Percentiles rank a stretch among this genome's conserved stretches.
Conservation (phyloP, 1,140 invertebrate species). For the Leptoteleia sp. region DNA sequence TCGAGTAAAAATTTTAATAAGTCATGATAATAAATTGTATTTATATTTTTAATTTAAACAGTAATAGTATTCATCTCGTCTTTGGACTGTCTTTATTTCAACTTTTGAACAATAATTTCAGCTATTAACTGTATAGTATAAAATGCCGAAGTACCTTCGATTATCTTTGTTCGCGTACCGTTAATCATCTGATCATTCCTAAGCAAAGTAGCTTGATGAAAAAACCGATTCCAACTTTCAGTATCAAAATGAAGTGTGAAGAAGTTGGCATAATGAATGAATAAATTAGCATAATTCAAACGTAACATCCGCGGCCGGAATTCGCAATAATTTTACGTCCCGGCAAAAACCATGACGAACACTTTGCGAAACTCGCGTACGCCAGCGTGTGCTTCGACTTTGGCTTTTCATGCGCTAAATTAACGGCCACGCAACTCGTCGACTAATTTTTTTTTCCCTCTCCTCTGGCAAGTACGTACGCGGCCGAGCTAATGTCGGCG, state of each 20-base stretch:
- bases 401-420: slow-evolving; percentile 52
- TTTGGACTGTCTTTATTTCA: no score
- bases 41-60: no score
- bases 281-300: slow-evolving; percentile 64
- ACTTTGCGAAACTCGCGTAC: slow-evolving; percentile 44
- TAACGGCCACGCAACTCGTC: slow-evolving; percentile 44
- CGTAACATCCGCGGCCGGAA: slow-evolving; percentile 33
- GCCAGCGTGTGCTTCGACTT: slow-evolving; percentile 41
- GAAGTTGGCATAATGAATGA: slow-evolving; percentile 60
- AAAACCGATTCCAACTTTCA: slow-evolving; percentile 29
- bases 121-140: no score
- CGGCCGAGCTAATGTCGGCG: background rate
- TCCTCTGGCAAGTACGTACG: slow-evolving; percentile 6
- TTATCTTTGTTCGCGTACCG: background rate
- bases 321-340: slow-evolving; percentile 41
- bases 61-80: no score
- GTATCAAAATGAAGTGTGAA: slow-evolving; percentile 53
- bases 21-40: no score
- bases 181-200: slow-evolving; percentile 51
- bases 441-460: slow-evolving; percentile 34
- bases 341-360: slow-evolving; percentile 45
- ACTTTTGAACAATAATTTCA: no score
- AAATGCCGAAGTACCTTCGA: background rate
- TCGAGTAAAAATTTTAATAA: no score
- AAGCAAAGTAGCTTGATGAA: slow-evolving; percentile 16